Evolutionary conservation across 2,888 invertebrate species (phyloP).

Genomic region (Cheilosia pagana): DNA sequence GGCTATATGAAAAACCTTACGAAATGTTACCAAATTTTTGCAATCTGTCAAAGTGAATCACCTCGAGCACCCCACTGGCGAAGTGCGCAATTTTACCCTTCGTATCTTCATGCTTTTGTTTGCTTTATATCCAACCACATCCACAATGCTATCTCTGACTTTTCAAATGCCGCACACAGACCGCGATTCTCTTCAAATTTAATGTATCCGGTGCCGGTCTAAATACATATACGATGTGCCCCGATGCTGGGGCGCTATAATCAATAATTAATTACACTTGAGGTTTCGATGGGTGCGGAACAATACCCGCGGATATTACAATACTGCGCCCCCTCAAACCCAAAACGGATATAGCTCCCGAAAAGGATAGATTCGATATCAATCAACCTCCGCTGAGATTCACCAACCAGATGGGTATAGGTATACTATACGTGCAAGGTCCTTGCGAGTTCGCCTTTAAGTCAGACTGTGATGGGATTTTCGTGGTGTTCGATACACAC

Average conservation of each 20-base stretch:
- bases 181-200: conserved; percentile 12
- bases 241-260: conserved; percentile 19
- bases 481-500: not conserved
- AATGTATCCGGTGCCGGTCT: conserved; percentile 32
- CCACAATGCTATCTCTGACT: not conserved
- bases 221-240: not conserved
- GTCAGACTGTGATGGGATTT: conserved; percentile 3
- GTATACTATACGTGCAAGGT: not conserved
- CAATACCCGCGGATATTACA: conserved; percentile 6
- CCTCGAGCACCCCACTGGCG: conserved; percentile 6
- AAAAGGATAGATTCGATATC: conserved; percentile 17
- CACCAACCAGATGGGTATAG: not conserved
- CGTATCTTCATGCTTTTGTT: not conserved
- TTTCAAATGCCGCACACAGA: not conserved
- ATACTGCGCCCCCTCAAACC: not conserved
- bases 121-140: not conserved
- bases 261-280: conserved; percentile 50
- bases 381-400: conserved; percentile 5
- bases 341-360: not conserved
- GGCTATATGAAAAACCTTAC: too few species aligned
- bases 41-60: too few species aligned
- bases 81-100: not conserved
- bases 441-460: not conserved
- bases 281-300: not conserved
- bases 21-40: too few species aligned